Conservation (phyloP, 2,113 vertebrate genomes). For the Pollachius pollachius region DNA sequence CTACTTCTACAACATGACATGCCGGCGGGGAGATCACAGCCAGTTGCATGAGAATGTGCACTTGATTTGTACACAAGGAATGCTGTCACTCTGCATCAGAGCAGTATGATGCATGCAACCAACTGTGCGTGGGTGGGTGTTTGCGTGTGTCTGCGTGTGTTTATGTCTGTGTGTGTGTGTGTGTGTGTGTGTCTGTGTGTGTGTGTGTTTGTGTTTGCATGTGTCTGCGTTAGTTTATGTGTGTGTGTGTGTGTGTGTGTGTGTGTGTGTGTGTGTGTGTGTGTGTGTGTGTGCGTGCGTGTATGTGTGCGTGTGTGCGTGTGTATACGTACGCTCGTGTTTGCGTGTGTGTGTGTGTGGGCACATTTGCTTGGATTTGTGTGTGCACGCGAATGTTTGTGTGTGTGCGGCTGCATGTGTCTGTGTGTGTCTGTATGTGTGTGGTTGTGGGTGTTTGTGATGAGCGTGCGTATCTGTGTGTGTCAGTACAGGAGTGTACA, state of each 20-base stretch:
- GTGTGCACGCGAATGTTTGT: not conserved
- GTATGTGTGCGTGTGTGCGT: not conserved
- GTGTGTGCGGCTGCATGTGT: not conserved
- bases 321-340: too few species aligned
- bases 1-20: slow-evolving; percentile 56
- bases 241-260: too few species aligned
- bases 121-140: not conserved
- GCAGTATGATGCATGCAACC: slow-evolving; percentile 47
- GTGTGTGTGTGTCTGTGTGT: not conserved
- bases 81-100: slow-evolving; percentile 63
- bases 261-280: not conserved
- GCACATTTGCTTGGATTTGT: too few species aligned
- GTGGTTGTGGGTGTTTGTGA: too few species aligned
- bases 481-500: not conserved
- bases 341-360: not conserved
- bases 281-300: not conserved
- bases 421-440: not conserved
- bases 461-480: not conserved
- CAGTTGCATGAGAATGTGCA: slow-evolving; percentile 47
- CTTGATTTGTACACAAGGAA: slow-evolving; percentile 53
- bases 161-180: too few species aligned
- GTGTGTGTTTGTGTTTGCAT: too few species aligned
- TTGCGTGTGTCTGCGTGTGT: not conserved
- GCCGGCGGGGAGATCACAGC: slow-evolving; percentile 47
- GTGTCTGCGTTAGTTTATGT: too few species aligned